Percentiles rank a stretch among this genome's conserved stretches.
phyloP scores from a whole-genome alignment of 2,113 vertebrate genomes.

The Tachuris rubrigastra region DNA sequence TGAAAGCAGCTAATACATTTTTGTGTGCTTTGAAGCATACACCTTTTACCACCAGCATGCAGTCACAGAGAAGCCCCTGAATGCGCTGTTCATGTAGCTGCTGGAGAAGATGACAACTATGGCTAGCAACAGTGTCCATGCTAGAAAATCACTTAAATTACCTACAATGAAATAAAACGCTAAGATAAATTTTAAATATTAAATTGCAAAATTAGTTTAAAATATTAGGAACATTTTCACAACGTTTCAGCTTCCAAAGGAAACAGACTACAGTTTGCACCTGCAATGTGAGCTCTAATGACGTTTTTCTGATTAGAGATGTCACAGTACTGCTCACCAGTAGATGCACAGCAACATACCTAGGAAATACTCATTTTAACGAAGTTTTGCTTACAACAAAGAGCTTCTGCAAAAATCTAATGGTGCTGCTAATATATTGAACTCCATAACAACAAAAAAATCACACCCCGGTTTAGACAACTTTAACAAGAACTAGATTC shows the following conservation, averaged over 20 bases:
- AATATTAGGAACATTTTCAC: background rate
- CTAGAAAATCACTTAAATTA: conserved; percentile 53
- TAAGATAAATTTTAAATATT: background rate
- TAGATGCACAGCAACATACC: background rate
- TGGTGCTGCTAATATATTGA: background rate
- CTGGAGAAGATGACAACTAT: conserved; percentile 96
- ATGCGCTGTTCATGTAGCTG: conserved; percentile 97
- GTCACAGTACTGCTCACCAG: background rate
- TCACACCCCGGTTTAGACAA: background rate
- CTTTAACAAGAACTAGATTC: background rate
- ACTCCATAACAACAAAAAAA: background rate
- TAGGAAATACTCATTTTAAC: background rate
- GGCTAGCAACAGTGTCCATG: conserved; percentile 89
- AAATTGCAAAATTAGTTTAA: background rate
- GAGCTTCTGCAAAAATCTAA: background rate
- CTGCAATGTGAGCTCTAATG: background rate
- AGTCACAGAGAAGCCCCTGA: conserved; percentile 96
- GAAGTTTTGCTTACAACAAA: background rate
- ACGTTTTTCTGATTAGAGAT: background rate
- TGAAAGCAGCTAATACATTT: conserved; percentile 96
- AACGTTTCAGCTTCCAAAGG: background rate
- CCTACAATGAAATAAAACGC: conserved; percentile 21
- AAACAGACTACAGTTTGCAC: background rate
- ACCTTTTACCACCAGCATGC: conserved; percentile 94
- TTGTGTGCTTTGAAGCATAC: conserved; percentile 98